These are phyloP conservation scores for Petrocephalus microphthalmus DNA, from an alignment of 2,113 vertebrate genomes.

Conservation along the genomic window DNA sequence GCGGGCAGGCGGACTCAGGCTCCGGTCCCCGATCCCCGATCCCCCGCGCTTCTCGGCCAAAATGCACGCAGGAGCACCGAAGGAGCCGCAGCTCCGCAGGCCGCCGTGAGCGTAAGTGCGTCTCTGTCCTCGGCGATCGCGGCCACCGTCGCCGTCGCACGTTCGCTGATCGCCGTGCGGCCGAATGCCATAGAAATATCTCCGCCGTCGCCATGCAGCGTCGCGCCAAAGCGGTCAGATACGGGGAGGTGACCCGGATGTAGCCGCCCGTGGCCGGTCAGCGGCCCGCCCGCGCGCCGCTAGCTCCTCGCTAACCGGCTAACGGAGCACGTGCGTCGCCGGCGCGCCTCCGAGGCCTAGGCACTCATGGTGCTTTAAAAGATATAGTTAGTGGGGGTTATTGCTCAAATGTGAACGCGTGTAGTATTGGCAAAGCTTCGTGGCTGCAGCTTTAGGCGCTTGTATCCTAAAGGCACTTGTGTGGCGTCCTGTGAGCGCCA, in stretches of 20 bases:
- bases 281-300: neutral
- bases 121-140: neutral
- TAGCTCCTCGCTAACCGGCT: neutral
- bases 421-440: neutral
- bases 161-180: neutral
- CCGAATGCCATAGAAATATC: neutral
- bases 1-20: too few species aligned
- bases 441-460: neutral
- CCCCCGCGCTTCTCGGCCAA: neutral
- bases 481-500: neutral
- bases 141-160: neutral
- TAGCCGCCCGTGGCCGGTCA: neutral
- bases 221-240: neutral
- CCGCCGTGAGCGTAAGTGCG: neutral
- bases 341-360: too few species aligned
- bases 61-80: neutral
- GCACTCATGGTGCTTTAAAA: too few species aligned
- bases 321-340: slow-evolving; percentile 1
- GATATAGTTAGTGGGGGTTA: too few species aligned
- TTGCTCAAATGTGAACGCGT: neutral
- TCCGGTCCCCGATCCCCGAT: too few species aligned
- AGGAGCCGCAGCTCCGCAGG: neutral
- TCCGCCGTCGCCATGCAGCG: neutral
- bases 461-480: too few species aligned
- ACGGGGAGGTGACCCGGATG: neutral